A percentile compares a stretch with the other conserved stretches of the same genome.
phyloP scores from a whole-genome alignment of 1,140 invertebrate genomes.

The Diploscapter pachys region DNA sequence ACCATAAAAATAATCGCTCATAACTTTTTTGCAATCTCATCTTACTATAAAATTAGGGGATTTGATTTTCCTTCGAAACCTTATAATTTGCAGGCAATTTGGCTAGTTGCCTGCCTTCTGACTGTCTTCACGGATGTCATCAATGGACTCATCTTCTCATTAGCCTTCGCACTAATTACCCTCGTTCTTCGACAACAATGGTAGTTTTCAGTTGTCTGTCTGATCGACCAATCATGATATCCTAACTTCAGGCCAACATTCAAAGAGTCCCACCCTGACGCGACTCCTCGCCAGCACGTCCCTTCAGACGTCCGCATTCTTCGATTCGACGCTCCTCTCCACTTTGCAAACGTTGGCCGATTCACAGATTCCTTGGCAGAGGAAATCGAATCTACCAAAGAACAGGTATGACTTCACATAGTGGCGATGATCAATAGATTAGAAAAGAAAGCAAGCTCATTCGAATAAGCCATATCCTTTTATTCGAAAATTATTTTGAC shows the following conservation, averaged over 20 bases:
- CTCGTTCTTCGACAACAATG: conserved; percentile 61
- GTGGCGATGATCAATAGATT: too few relatives aligned
- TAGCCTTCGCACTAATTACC: conserved; percentile 63
- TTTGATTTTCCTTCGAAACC: too few relatives aligned
- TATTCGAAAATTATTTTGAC: too few relatives aligned
- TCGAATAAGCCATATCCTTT: too few relatives aligned
- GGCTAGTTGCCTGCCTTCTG: conserved; percentile 65
- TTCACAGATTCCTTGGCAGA: conserved; percentile 41
- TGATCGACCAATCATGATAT: conserved; percentile 13
- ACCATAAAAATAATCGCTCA: too few relatives aligned
- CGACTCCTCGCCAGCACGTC: conserved; percentile 18
- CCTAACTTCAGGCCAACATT: conserved; percentile 10
- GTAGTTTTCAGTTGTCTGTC: conserved; percentile 14
- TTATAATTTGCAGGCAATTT: conserved; percentile 60
- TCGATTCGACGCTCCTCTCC: conserved; percentile 38
- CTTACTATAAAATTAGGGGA: too few relatives aligned
- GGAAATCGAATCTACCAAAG: conserved; percentile 15
- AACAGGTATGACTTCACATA: conserved; percentile 5
- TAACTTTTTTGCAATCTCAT: too few relatives aligned
- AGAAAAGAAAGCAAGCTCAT: too few relatives aligned
- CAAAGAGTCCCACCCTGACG: not conserved
- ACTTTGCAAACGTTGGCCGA: conserved; percentile 45
- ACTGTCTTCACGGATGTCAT: conserved; percentile 65
- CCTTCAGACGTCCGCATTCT: conserved; percentile 23
- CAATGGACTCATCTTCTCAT: conserved; percentile 63